These are phyloP conservation scores for Zhengitettix transpicula DNA, from an alignment of 2,888 invertebrate species.

Conservation along the genomic window DNA sequence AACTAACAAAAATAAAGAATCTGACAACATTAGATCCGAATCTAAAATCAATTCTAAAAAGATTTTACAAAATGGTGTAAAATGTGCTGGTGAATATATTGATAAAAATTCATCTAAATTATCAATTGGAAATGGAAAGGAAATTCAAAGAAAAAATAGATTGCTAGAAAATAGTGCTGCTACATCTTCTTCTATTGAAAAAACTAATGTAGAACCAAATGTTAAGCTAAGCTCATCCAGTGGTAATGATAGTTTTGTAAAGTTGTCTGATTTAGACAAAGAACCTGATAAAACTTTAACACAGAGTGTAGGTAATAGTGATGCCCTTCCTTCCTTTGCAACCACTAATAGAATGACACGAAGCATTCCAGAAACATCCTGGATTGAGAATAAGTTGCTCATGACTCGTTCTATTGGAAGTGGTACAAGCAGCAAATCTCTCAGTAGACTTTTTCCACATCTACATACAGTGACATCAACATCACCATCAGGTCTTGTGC, in stretches of 20 bases:
- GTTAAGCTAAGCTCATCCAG: too few species aligned
- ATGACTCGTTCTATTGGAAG: constrained; percentile 23
- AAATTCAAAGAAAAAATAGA: too few species aligned
- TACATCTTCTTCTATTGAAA: too few species aligned
- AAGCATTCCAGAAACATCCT: constrained; percentile 51
- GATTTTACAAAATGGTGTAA: too few species aligned
- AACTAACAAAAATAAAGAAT: too few species aligned
- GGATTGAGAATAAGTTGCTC: constrained; percentile 42
- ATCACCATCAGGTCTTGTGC: background rate
- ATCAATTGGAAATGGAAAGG: too few species aligned
- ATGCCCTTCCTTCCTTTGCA: constrained; percentile 5
- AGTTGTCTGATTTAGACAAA: constrained; percentile 64
- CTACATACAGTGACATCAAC: constrained; percentile 19
- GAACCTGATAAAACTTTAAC: constrained; percentile 11
- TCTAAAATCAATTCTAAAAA: too few species aligned
- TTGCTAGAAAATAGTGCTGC: too few species aligned
- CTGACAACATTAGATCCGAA: too few species aligned
- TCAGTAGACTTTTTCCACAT: constrained; percentile 45
- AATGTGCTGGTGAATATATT: too few species aligned
- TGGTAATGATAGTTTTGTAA: constrained; percentile 36
- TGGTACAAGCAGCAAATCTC: constrained; percentile 8
- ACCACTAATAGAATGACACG: constrained; percentile 37
- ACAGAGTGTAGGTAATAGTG: constrained; percentile 1
- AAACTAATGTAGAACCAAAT: too few species aligned
- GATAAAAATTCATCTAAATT: too few species aligned